These are phyloP conservation scores for Ascidia mentula DNA, from an alignment of 23 tunicate genomes.

Conservation along the genomic window DNA sequence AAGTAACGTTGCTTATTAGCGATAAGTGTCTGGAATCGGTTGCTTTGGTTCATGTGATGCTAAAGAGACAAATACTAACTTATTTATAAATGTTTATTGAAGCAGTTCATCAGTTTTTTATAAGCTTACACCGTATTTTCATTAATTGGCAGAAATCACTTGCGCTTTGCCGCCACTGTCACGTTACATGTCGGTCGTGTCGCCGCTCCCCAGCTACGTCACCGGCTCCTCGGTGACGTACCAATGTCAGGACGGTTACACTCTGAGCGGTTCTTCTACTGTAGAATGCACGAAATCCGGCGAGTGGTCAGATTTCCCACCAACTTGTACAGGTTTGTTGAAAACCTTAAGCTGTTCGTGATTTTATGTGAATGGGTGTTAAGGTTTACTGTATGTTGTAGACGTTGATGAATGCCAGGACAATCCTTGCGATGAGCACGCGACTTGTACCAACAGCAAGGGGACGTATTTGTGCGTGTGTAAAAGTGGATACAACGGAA, in stretches of 20 bases:
- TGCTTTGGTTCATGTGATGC: too few species aligned
- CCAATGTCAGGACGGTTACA: constrained; percentile 13
- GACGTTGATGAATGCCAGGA: constrained; percentile 12
- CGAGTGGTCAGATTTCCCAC: constrained; percentile 5
- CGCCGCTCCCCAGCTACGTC: neutral
- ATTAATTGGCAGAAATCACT: neutral
- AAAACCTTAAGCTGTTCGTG: neutral
- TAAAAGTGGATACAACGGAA: constrained; percentile 43
- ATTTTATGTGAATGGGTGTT: neutral
- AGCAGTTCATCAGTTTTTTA: neutral
- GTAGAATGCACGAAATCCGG: neutral
- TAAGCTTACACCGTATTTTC: neutral
- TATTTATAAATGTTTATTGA: too few species aligned
- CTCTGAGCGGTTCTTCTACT: constrained; percentile 10
- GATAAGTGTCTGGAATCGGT: too few species aligned
- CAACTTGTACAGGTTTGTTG: constrained; percentile 15
- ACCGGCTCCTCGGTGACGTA: constrained; percentile 16
- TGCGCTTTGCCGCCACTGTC: neutral
- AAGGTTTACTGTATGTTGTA: neutral
- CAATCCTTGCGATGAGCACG: constrained; percentile 36
- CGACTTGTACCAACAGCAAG: constrained; percentile 35
- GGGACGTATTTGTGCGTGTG: constrained; percentile 52
- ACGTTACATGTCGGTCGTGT: neutral
- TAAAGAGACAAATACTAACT: too few species aligned
- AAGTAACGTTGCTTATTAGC: too few species aligned